These are phyloP conservation scores for Drosophila chauvacae DNA, from an alignment of 1,140 invertebrate genomes.

Conservation along the genomic window DNA sequence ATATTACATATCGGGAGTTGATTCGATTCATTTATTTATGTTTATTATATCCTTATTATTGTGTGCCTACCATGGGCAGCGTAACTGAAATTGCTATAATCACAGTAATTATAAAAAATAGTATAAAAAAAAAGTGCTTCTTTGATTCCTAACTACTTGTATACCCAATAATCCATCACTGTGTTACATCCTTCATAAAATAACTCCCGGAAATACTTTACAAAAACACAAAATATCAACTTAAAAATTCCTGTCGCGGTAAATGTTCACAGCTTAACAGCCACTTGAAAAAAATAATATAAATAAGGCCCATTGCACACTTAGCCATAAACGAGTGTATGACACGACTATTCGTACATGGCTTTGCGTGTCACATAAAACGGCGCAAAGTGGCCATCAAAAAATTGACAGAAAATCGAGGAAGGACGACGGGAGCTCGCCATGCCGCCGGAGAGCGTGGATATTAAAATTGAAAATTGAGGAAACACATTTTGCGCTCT, in stretches of 20 bases:
- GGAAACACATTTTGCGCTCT: conserved; percentile 70
- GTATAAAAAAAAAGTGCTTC: background rate
- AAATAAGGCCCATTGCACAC: conserved; percentile 41
- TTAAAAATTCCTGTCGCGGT: conserved; percentile 10
- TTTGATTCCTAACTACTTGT: background rate
- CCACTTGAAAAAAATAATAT: conserved; percentile 36
- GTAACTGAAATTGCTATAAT: background rate
- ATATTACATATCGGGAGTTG: background rate
- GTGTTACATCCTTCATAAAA: background rate
- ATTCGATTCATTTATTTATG: background rate
- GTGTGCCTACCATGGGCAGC: too few relatives aligned
- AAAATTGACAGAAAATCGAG: conserved; percentile 66
- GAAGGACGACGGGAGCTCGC: background rate
- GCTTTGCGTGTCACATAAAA: conserved; percentile 65
- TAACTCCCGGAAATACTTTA: background rate
- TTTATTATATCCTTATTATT: background rate
- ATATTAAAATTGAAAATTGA: conserved; percentile 72
- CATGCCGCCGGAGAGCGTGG: conserved; percentile 20
- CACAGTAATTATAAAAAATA: background rate
- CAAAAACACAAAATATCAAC: background rate
- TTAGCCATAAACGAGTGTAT: conserved; percentile 56
- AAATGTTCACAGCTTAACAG: conserved; percentile 39
- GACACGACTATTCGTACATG: conserved; percentile 58
- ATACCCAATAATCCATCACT: background rate
- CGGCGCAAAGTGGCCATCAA: conserved; percentile 71